Evolutionary conservation across 2,797 vertebrate genomes (phyloP).

Genomic region (Pogonophryne albipinna): DNA sequence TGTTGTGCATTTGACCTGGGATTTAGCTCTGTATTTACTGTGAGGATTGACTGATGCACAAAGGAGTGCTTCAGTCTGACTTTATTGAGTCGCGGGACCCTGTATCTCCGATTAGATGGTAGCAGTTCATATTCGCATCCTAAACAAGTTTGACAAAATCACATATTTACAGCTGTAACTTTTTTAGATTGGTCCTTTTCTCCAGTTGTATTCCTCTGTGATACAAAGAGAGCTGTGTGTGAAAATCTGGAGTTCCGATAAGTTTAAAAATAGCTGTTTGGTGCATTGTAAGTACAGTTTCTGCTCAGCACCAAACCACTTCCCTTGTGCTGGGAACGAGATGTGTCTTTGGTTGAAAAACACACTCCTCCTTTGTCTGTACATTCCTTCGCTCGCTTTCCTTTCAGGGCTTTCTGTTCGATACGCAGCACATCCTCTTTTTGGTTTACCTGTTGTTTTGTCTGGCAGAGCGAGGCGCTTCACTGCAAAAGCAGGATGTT

Average conservation of each 20-base stretch:
- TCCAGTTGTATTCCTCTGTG: not conserved
- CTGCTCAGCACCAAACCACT: slow-evolving; percentile 58
- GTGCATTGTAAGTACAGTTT: slow-evolving; percentile 41
- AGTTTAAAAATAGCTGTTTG: slow-evolving; percentile 52
- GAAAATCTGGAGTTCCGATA: slow-evolving; percentile 23
- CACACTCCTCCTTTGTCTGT: slow-evolving; percentile 50
- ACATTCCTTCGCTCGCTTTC: slow-evolving; percentile 45
- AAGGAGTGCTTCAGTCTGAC: too few relatives aligned
- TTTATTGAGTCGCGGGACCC: too few relatives aligned
- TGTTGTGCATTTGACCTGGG: too few relatives aligned
- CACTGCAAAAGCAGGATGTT: slow-evolving; percentile 74
- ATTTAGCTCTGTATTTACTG: too few relatives aligned
- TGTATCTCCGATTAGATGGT: too few relatives aligned
- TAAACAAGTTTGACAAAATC: not conserved
- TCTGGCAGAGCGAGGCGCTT: slow-evolving; percentile 43
- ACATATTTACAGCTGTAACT: not conserved
- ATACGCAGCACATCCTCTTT: slow-evolving; percentile 61
- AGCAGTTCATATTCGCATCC: too few relatives aligned
- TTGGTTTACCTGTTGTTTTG: slow-evolving; percentile 49
- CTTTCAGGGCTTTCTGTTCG: slow-evolving; percentile 40
- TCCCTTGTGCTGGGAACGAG: slow-evolving; percentile 69
- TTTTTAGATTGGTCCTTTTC: slow-evolving; percentile 11
- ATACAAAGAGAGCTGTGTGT: slow-evolving; percentile 15
- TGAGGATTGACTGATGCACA: too few relatives aligned
- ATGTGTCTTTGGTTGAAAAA: slow-evolving; percentile 56